Evolutionary conservation across 2,797 vertebrate genomes (phyloP), one percentile per base, ranked within the genome.

Genomic region (Valencia hispanica): DNA sequence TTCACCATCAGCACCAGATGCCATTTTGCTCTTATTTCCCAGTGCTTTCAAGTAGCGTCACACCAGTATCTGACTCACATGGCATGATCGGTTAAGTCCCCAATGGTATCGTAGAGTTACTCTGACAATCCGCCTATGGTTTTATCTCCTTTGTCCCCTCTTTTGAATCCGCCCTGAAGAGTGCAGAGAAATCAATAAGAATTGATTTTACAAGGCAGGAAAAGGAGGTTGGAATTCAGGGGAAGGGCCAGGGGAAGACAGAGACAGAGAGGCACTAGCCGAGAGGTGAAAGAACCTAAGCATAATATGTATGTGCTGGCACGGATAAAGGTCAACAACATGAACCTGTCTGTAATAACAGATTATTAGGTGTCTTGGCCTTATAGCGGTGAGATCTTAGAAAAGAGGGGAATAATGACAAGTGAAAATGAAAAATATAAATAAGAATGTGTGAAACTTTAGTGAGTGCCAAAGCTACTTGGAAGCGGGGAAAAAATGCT

Each of bases 111-210:
- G 85, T 77, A 53, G 77, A 91, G 91, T 93, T 92, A 89, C 91
- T 94, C 91, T 81, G 88, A 89, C 85, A 86, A 89, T 93, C 93
- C 84, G 86, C 92, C 91, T 85, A 89, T 86, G 94, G 90, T 93
- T 95, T 95, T 93, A 93, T 95, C 93, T 93, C 85, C 89, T 93
- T 93, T 93, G 93, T 93, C 91, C 91, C 92, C 78, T 87, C 89
- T 86, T 93, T 89, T 89, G 93, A 92, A 91, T 92, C 87, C 85
- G 84, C 92, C 86, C 91, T 51, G 70, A 85, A 89, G 92, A 93
- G 93, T 86, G 92, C 89, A 85, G 89, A 77, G 84, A 91, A 94
- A 94, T 96, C 95, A 53, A 96, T 95, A 89, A 78, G 59, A 86
- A 95, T 95, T 91, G 95, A 95, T 96, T 94, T 91, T 79, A 84